These are phyloP conservation scores for Macrobrachium rosenbergii DNA, from an alignment of 1,140 invertebrate genomes.

Conservation along the genomic window DNA sequence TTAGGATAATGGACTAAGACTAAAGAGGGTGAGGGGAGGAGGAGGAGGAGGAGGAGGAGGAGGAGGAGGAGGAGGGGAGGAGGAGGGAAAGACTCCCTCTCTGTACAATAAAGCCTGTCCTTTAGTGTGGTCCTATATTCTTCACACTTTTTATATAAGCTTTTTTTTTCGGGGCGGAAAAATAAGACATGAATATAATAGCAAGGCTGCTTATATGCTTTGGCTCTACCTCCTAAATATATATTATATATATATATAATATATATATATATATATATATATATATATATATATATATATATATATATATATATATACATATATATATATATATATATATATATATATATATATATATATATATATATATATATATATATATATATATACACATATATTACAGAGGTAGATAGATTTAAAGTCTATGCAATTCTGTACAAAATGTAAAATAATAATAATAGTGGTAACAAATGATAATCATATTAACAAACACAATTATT, in stretches of 20 bases:
- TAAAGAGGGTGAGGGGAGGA: background rate
- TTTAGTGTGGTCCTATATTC: no score
- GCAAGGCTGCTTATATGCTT: background rate
- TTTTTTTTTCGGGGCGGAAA: no score
- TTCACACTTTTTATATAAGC: no score
- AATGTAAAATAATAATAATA: background rate
- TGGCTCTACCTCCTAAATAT: background rate
- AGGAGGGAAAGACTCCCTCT: no score
- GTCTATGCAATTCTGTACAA: background rate
- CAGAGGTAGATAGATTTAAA: no score
- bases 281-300: constrained; percentile 27
- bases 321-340: constrained; percentile 1
- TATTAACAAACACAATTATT: background rate
- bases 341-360: background rate
- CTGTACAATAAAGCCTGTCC: no score
- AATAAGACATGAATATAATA: no score
- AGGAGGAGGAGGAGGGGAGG: no score
- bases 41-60: no score
- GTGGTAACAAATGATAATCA: background rate
- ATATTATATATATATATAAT: constrained; percentile 16
- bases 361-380: constrained; percentile 10
- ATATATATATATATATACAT: constrained; percentile 27
- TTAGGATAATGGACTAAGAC: background rate
- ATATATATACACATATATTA: background rate
- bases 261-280: constrained; percentile 27